These are phyloP conservation scores for Kryptolebias marmoratus DNA, from an alignment of 2,113 vertebrate genomes.

Conservation along the genomic window DNA sequence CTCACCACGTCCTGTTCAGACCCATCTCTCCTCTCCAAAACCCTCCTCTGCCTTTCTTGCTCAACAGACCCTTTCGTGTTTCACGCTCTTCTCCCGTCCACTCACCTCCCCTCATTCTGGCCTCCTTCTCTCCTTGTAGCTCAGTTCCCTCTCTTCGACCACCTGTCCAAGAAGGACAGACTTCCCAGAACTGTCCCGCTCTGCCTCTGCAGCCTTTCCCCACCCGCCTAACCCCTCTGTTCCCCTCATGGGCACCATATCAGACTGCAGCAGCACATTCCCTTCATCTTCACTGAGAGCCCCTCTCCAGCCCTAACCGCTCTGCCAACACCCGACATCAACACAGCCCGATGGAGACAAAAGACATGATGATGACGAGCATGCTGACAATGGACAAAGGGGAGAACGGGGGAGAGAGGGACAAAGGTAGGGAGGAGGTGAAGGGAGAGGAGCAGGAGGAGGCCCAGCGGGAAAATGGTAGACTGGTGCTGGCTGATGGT, in stretches of 20 bases:
- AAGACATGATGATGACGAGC: constrained; percentile 79
- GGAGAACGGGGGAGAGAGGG: constrained; percentile 56
- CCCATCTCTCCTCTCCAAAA: constrained; percentile 7
- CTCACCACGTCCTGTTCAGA: constrained; percentile 43
- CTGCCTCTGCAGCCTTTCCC: neutral
- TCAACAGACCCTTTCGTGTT: constrained; percentile 29
- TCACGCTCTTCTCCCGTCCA: constrained; percentile 7
- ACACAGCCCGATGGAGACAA: constrained; percentile 85
- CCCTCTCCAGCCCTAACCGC: constrained; percentile 61
- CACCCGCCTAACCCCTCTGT: constrained; percentile 24
- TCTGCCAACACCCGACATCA: constrained; percentile 54
- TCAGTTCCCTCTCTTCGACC: constrained; percentile 12
- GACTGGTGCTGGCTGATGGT: constrained; percentile 75
- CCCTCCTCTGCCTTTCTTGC: constrained; percentile 34
- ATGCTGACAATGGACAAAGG: constrained; percentile 59
- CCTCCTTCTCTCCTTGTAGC: constrained; percentile 16
- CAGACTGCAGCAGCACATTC: constrained; percentile 60
- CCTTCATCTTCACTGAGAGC: constrained; percentile 51
- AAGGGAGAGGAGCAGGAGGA: constrained; percentile 77
- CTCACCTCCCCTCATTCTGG: constrained; percentile 25
- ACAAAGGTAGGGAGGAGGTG: constrained; percentile 69
- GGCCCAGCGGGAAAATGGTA: constrained; percentile 80
- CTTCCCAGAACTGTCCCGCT: neutral
- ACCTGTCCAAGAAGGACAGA: constrained; percentile 29
- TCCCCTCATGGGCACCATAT: constrained; percentile 79